phyloP scores from a whole-genome alignment of 2,888 invertebrate species.

The Acronicta aceris region DNA sequence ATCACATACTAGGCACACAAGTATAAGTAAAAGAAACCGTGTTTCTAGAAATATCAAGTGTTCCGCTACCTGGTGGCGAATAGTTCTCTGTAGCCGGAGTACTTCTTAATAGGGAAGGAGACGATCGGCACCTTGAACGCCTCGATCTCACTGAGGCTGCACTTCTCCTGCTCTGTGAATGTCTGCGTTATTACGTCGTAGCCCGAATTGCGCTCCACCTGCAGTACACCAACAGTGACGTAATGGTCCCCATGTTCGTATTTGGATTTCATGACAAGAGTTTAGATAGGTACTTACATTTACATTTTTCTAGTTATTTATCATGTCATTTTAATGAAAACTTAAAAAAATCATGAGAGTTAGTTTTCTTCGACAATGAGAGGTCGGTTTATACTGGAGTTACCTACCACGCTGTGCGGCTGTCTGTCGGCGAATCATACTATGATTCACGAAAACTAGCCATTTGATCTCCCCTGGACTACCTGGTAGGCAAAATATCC shows the following conservation, averaged over 20 bases:
- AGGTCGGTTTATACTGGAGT: too few species aligned
- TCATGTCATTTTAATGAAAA: too few species aligned
- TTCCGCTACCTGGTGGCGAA: slow-evolving; percentile 75
- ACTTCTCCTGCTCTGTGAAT: slow-evolving; percentile 90
- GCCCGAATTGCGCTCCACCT: slow-evolving; percentile 89
- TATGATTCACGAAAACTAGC: too few species aligned
- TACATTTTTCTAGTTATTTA: too few species aligned
- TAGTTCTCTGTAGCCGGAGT: slow-evolving; percentile 90
- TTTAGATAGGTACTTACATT: too few species aligned
- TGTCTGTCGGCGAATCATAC: too few species aligned
- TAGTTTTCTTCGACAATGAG: too few species aligned
- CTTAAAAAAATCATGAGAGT: too few species aligned
- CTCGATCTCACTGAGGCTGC: slow-evolving; percentile 89
- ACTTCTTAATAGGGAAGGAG: slow-evolving; percentile 86
- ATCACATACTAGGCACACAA: too few species aligned
- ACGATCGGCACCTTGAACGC: slow-evolving; percentile 89
- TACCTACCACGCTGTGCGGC: too few species aligned
- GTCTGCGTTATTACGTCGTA: slow-evolving; percentile 90
- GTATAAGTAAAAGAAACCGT: too few species aligned
- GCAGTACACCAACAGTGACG: neutral
- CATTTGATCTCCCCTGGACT: neutral
- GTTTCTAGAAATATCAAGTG: neutral
- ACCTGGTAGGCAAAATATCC: slow-evolving; percentile 90
- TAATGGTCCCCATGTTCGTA: neutral
- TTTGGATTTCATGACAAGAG: too few species aligned